Evolutionary conservation across 2,113 vertebrate species (phyloP).

Genomic region (Chionodraco myersi): DNA sequence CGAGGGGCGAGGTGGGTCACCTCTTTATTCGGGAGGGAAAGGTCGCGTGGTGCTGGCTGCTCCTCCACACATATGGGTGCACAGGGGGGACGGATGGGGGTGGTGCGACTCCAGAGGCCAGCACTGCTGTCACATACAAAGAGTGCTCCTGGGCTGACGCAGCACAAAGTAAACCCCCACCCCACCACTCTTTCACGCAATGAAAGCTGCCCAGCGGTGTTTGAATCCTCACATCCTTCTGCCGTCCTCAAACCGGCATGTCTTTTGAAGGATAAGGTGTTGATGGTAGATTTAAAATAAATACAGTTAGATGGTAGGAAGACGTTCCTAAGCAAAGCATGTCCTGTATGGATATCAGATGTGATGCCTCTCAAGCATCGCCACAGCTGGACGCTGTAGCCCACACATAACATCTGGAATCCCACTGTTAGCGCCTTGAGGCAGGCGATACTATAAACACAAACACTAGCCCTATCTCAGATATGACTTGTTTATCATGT

Average conservation of each 20-base stretch:
- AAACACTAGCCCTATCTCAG: slow-evolving; percentile 11
- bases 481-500: slow-evolving; percentile 24
- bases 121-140: slow-evolving; percentile 76
- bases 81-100: slow-evolving; percentile 6
- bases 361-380: slow-evolving; percentile 5
- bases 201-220: neutral
- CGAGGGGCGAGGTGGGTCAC: slow-evolving; percentile 78
- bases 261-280: neutral
- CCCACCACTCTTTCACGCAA: neutral
- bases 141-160: slow-evolving; percentile 76
- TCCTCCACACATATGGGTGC: slow-evolving; percentile 71
- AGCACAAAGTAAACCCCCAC: slow-evolving; percentile 68
- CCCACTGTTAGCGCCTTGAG: neutral
- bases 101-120: slow-evolving; percentile 47
- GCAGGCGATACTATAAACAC: slow-evolving; percentile 4
- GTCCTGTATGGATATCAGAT: slow-evolving; percentile 12
- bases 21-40: slow-evolving; percentile 74
- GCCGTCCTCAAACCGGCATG: neutral
- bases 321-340: neutral
- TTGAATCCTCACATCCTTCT: neutral
- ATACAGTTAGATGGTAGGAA: neutral
- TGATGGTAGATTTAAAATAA: neutral
- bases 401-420: neutral
- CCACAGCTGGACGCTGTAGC: neutral
- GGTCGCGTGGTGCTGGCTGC: slow-evolving; percentile 84